Conservation (phyloP, 2,113 vertebrate genomes). For the Python bivittatus region DNA sequence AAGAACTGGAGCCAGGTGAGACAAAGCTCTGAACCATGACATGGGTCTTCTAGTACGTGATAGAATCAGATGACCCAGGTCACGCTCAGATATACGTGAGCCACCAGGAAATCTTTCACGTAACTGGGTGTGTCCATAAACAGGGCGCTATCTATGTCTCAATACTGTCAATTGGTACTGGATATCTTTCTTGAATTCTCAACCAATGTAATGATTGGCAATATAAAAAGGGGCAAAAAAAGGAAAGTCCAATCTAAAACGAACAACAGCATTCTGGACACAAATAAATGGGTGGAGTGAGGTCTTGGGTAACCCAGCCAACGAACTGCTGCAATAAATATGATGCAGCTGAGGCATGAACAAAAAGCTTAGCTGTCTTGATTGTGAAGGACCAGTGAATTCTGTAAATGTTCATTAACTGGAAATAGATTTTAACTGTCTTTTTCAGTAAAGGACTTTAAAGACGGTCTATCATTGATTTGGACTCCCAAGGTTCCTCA, state of each 20-base stretch:
- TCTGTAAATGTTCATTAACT: not conserved
- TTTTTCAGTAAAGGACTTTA: not conserved
- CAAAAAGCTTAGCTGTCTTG: not conserved
- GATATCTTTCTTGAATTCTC: not conserved
- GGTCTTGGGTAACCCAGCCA: not conserved
- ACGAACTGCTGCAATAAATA: not conserved
- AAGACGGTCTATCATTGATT: not conserved
- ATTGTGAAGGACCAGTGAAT: not conserved
- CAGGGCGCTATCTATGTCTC: not conserved
- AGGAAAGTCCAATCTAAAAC: not conserved
- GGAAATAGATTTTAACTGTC: not conserved
- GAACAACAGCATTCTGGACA: not conserved
- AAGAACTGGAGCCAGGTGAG: not conserved
- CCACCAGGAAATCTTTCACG: not conserved
- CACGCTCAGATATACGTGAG: not conserved
- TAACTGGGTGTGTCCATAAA: not conserved
- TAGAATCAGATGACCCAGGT: not conserved
- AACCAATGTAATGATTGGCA: not conserved
- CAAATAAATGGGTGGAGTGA: not conserved
- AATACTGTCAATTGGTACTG: not conserved
- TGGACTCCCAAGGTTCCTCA: not conserved
- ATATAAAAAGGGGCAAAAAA: not conserved
- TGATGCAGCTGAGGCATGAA: not conserved
- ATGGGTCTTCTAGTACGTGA: not conserved
- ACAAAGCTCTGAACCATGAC: not conserved